These are phyloP conservation scores for Cephus pygmeus DNA, from an alignment of 2,888 invertebrate genomes.

Conservation along the genomic window DNA sequence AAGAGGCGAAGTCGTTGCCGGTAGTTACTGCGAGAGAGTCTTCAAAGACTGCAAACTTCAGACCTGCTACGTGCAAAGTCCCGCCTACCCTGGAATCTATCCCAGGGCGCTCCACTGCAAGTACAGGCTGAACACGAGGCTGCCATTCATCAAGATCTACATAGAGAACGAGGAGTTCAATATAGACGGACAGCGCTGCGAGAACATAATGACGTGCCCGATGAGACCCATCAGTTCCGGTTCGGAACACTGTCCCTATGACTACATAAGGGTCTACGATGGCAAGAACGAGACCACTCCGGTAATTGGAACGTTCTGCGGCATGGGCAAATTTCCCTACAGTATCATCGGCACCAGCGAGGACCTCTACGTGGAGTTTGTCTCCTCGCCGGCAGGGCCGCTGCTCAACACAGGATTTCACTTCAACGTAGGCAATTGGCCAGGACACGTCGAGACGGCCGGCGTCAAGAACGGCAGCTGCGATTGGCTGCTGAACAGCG, in stretches of 20 bases:
- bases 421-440: constrained; percentile 95
- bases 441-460: constrained; percentile 90
- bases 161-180: constrained; percentile 95
- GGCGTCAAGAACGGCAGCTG: constrained; percentile 88
- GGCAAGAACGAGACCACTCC: constrained; percentile 89
- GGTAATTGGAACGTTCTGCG: constrained; percentile 89
- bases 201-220: constrained; percentile 95
- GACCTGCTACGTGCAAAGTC: constrained; percentile 93
- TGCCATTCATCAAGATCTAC: constrained; percentile 90
- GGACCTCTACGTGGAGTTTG: constrained; percentile 88
- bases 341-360: constrained; percentile 93
- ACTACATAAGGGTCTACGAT: constrained; percentile 90
- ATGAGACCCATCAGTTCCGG: constrained; percentile 92
- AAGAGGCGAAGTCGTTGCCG: constrained; percentile 87
- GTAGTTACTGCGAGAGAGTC: constrained; percentile 89
- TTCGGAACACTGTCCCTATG: constrained; percentile 88
- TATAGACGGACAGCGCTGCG: constrained; percentile 92
- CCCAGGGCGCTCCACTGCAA: constrained; percentile 91
- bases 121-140: constrained; percentile 87
- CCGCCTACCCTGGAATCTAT: constrained; percentile 92
- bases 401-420: constrained; percentile 92
- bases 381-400: constrained; percentile 89
- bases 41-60: constrained; percentile 90
- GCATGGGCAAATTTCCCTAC: constrained; percentile 93
- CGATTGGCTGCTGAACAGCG: constrained; percentile 88